Conservation (phyloP, 2,888 invertebrate genomes). For the Hypomecis atomaria region DNA sequence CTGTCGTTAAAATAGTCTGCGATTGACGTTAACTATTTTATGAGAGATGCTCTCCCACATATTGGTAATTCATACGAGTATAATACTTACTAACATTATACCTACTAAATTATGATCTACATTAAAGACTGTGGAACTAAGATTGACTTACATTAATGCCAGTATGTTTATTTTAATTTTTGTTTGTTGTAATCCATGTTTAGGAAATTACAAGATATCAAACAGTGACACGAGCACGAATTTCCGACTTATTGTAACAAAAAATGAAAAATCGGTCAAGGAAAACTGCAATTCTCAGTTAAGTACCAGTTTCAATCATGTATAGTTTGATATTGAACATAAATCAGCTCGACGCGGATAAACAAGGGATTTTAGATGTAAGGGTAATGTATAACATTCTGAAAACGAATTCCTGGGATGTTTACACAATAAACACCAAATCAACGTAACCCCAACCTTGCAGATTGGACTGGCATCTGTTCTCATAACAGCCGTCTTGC, state of each 20-base stretch:
- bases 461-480: slow-evolving; percentile 14
- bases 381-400: slow-evolving; percentile 6
- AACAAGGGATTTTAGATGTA: not conserved
- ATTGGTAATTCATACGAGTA: not conserved
- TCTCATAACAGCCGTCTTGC: slow-evolving; percentile 12
- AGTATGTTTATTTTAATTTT: no score
- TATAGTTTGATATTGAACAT: not conserved
- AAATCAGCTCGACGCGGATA: slow-evolving; percentile 1
- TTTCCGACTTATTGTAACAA: no score
- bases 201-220: no score
- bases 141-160: no score
- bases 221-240: no score
- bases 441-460: slow-evolving; percentile 18
- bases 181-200: no score
- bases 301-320: not conserved
- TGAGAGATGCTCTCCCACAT: slow-evolving; percentile 2
- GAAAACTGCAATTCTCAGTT: not conserved
- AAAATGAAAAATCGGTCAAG: no score
- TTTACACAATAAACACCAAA: slow-evolving; percentile 17
- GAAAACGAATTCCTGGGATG: slow-evolving; percentile 8
- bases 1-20: slow-evolving; percentile 15
- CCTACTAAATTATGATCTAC: not conserved
- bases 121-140: not conserved
- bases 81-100: no score
- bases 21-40: slow-evolving; percentile 12